Conservation (phyloP, 2,888 invertebrate genomes). For the Dichetophora obliterata region DNA sequence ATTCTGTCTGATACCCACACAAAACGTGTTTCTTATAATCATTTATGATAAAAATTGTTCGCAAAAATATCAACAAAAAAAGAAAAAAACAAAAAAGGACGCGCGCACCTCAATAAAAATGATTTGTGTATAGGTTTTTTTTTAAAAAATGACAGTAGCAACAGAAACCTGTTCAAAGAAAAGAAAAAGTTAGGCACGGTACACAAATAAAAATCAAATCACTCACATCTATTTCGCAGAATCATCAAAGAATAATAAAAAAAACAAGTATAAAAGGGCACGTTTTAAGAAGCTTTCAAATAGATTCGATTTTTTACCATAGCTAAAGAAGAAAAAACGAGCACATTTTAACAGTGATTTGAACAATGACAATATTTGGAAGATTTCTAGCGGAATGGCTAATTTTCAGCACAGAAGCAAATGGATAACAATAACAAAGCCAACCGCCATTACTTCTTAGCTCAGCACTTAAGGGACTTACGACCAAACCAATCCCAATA, state of each 20-base stretch:
- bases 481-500: background rate
- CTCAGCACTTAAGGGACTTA: constrained; percentile 2
- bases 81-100: too few species aligned
- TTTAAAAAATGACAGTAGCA: too few species aligned
- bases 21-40: too few species aligned
- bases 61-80: too few species aligned
- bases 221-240: constrained; percentile 10
- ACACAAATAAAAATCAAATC: constrained; percentile 21
- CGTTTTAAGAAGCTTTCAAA: constrained; percentile 9
- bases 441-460: background rate
- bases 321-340: background rate
- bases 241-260: constrained; percentile 3
- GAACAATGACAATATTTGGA: background rate
- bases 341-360: background rate
- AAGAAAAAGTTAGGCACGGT: too few species aligned
- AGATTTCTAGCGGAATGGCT: background rate
- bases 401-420: background rate
- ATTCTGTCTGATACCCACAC: too few species aligned
- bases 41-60: too few species aligned
- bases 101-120: too few species aligned
- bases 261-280: constrained; percentile 2
- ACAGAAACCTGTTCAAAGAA: too few species aligned
- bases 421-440: background rate
- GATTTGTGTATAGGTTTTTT: too few species aligned
- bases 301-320: background rate